Conservation (phyloP, 2,888 invertebrate species). For the Andrena hattorfiana region DNA sequence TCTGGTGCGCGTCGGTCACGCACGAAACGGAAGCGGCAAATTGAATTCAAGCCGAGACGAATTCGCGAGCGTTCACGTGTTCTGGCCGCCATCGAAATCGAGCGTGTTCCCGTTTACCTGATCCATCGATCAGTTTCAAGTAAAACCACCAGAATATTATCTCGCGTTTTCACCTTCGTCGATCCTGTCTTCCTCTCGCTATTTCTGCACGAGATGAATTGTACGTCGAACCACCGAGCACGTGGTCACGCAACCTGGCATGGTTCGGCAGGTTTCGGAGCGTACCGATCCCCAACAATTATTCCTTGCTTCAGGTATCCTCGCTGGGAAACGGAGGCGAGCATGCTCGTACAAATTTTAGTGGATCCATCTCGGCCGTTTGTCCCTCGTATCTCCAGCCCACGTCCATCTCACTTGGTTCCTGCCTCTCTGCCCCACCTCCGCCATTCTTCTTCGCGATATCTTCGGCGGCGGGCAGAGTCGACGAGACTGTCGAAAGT, state of each 20-base stretch:
- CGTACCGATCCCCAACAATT: conserved; percentile 14
- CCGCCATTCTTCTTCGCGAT: conserved; percentile 29
- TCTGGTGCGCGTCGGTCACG: conserved; percentile 59
- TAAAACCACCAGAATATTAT: conserved; percentile 9
- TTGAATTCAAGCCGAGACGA: conserved; percentile 58
- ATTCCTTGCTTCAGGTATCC: conserved; percentile 8
- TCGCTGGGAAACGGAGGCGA: not conserved
- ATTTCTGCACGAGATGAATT: conserved; percentile 11
- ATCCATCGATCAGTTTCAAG: not conserved
- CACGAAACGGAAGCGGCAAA: conserved; percentile 65
- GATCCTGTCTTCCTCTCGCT: not conserved
- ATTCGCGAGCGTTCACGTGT: conserved; percentile 41
- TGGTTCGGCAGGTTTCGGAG: not conserved
- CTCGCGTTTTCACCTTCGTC: conserved; percentile 4
- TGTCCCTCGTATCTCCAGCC: conserved; percentile 1
- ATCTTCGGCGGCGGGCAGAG: conserved; percentile 65
- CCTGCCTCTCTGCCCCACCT: not conserved
- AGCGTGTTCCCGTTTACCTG: conserved; percentile 22
- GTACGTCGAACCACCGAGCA: not conserved
- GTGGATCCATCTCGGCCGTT: not conserved
- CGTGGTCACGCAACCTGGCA: conserved; percentile 6
- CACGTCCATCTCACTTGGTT: conserved; percentile 12
- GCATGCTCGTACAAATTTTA: conserved; percentile 1
- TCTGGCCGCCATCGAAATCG: conserved; percentile 40
- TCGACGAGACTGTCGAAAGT: conserved; percentile 77